These are phyloP conservation scores for Chloebia gouldiae DNA, from an alignment of 2,113 vertebrate genomes.

Conservation along the genomic window DNA sequence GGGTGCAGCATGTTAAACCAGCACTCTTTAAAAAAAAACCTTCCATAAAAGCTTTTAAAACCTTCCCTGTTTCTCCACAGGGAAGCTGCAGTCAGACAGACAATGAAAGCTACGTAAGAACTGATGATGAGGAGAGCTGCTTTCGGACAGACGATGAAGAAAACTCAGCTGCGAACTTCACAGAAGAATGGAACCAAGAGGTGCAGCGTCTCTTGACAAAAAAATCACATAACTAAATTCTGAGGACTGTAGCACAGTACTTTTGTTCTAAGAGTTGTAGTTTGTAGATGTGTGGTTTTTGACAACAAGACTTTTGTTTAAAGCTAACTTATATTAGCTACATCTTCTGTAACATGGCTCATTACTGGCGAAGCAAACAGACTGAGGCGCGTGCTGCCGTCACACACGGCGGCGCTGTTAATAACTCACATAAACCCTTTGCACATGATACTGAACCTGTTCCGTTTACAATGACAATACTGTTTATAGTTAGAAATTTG, in stretches of 20 bases:
- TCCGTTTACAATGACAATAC: conserved; percentile 77
- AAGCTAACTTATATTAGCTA: conserved; percentile 70
- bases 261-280: conserved; percentile 80
- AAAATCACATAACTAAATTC: conserved; percentile 62
- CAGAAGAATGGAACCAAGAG: conserved; percentile 68
- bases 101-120: conserved; percentile 72
- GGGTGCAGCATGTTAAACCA: neutral
- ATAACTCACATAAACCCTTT: conserved; percentile 71
- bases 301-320: conserved; percentile 69
- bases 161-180: conserved; percentile 57
- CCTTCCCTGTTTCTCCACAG: conserved; percentile 65
- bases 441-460: conserved; percentile 75
- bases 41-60: neutral
- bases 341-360: conserved; percentile 76
- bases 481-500: conserved; percentile 74
- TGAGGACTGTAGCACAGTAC: conserved; percentile 77
- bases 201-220: conserved; percentile 70
- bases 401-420: conserved; percentile 47
- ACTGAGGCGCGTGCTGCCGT: conserved; percentile 46
- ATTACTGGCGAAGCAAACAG: conserved; percentile 60
- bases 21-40: neutral
- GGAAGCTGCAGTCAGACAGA: conserved; percentile 78
- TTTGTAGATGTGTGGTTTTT: conserved; percentile 80
- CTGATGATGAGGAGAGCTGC: conserved; percentile 70
- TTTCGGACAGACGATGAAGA: conserved; percentile 72